phyloP scores from a whole-genome alignment of 2,888 invertebrate genomes.

The Cataglyphis albicans region DNA sequence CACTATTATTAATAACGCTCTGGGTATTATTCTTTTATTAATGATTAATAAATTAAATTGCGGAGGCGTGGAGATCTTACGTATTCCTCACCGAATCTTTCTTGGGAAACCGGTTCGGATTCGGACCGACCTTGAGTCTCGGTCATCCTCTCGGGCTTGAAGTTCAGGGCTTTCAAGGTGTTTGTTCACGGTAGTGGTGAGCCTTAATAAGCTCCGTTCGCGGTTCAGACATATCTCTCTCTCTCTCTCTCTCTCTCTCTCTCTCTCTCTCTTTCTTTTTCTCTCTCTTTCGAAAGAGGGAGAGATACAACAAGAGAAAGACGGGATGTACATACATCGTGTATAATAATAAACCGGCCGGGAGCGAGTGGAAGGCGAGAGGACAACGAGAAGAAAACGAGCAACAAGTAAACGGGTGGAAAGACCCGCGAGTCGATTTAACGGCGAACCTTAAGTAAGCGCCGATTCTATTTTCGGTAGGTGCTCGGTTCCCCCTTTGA shows the following conservation, averaged over 20 bases:
- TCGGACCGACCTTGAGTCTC: constrained; percentile 75
- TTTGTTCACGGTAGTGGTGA: constrained; percentile 51
- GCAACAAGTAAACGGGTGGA: constrained; percentile 37
- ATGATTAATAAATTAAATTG: constrained; percentile 33
- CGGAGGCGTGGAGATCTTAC: constrained; percentile 62
- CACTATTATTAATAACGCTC: background rate
- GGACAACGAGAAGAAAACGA: constrained; percentile 60
- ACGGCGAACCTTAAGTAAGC: constrained; percentile 68
- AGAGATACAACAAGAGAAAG: background rate
- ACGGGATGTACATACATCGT: constrained; percentile 31
- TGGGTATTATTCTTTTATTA: constrained; percentile 12
- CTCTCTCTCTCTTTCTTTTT: background rate
- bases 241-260: background rate
- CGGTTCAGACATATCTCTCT: constrained; percentile 8
- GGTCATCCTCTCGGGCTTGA: constrained; percentile 70
- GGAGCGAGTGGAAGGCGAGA: constrained; percentile 19
- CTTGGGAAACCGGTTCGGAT: constrained; percentile 76
- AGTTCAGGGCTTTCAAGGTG: constrained; percentile 76
- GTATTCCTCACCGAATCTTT: constrained; percentile 75
- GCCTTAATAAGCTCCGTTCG: constrained; percentile 67
- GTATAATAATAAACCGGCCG: constrained; percentile 73
- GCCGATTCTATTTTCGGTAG: constrained; percentile 65
- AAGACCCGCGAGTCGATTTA: constrained; percentile 53
- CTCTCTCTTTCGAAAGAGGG: background rate
- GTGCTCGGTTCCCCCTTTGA: constrained; percentile 25